A percentile compares a stretch with the other conserved stretches of the same genome.
Conservation (phyloP, 1,140 invertebrate species). For the Helicoverpa zea region DNA sequence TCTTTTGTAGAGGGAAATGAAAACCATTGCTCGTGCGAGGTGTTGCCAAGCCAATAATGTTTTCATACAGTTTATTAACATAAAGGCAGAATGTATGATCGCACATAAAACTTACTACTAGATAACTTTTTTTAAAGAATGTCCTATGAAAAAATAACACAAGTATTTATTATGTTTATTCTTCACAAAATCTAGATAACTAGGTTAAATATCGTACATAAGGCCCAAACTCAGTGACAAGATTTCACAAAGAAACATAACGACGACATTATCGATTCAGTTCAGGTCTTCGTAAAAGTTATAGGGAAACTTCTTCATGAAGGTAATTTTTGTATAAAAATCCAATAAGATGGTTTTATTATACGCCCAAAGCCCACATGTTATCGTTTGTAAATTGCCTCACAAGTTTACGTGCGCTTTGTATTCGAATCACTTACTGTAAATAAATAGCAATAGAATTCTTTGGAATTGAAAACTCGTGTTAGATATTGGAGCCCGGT, state of each 20-base stretch:
- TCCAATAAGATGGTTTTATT: slow-evolving; percentile 23
- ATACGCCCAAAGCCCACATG: slow-evolving; percentile 8
- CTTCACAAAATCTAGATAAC: too few species aligned
- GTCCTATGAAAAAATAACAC: too few species aligned
- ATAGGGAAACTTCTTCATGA: slow-evolving; percentile 20
- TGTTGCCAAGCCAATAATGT: too few species aligned
- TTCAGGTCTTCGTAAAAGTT: slow-evolving; percentile 28
- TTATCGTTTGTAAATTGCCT: slow-evolving; percentile 37
- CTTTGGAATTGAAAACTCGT: slow-evolving; percentile 38
- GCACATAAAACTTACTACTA: too few species aligned
- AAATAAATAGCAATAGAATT: slow-evolving; percentile 45
- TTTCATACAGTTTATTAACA: too few species aligned
- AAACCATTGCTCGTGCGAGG: too few species aligned
- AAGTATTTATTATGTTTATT: too few species aligned
- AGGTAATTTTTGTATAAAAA: slow-evolving; percentile 24
- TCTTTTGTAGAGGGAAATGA: too few species aligned
- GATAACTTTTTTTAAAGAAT: too few species aligned
- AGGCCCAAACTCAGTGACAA: background rate
- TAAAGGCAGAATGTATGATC: too few species aligned
- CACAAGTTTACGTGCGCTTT: slow-evolving; percentile 36
- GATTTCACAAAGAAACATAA: background rate
- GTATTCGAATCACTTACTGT: slow-evolving; percentile 35
- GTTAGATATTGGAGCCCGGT: slow-evolving; percentile 15
- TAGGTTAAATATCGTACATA: too few species aligned
- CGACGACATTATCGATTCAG: slow-evolving; percentile 25